A percentile compares a stretch with the other conserved stretches of the same genome.
Conservation (phyloP, 35 echinoderm and acorn worm species). For the Acanthaster planci region DNA sequence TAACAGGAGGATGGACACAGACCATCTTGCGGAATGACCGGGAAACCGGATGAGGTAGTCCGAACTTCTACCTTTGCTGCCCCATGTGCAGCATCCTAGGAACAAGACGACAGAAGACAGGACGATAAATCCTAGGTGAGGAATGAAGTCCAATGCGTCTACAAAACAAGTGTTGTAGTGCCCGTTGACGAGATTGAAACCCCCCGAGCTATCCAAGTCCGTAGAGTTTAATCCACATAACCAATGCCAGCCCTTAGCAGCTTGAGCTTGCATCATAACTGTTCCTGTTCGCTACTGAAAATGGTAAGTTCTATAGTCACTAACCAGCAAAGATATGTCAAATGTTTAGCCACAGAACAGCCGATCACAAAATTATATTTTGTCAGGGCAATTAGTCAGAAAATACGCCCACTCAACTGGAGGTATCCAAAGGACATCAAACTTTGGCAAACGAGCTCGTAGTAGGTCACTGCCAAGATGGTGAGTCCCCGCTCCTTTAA, state of each 20-base stretch:
- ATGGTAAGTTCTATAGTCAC: too few relatives aligned
- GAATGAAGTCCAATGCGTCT: slow-evolving; percentile 36
- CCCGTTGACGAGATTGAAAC: not conserved
- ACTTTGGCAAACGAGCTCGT: too few relatives aligned
- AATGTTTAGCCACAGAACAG: too few relatives aligned
- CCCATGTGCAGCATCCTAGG: slow-evolving; percentile 35
- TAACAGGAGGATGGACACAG: slow-evolving; percentile 32
- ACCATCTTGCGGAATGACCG: slow-evolving; percentile 56
- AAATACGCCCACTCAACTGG: too few relatives aligned
- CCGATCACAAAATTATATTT: too few relatives aligned
- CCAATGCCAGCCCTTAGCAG: slow-evolving; percentile 13
- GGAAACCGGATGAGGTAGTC: slow-evolving; percentile 58
- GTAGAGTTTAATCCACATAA: slow-evolving; percentile 30
- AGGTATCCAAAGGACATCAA: too few relatives aligned
- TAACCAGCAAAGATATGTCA: too few relatives aligned
- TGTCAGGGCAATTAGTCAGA: too few relatives aligned
- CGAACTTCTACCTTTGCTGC: not conserved
- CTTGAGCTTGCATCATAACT: not conserved
- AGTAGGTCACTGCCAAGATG: too few relatives aligned
- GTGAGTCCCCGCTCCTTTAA: too few relatives aligned
- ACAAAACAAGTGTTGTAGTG: slow-evolving; percentile 55
- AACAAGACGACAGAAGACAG: slow-evolving; percentile 27
- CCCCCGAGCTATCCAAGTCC: not conserved
- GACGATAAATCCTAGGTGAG: slow-evolving; percentile 41
- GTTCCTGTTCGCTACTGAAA: too few relatives aligned